Conservation (phyloP, 2,797 vertebrate genomes). For the Sylvilagus floridanus region DNA sequence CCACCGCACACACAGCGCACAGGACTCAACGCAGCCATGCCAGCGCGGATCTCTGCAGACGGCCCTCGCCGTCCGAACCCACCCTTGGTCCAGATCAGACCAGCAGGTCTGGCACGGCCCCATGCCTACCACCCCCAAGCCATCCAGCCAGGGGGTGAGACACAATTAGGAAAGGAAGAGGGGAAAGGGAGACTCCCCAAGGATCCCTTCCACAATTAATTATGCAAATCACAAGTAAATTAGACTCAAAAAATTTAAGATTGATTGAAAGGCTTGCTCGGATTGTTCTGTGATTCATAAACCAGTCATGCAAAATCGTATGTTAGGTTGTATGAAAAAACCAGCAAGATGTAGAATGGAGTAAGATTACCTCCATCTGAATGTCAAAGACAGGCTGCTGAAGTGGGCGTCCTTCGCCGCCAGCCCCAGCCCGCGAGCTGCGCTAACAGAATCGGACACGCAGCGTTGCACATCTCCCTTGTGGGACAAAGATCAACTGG, state of each 20-base stretch:
- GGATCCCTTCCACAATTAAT: conserved; percentile 83
- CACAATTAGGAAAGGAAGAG: conserved; percentile 63
- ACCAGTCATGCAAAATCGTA: conserved; percentile 88
- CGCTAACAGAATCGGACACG: conserved; percentile 91
- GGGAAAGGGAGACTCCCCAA: conserved; percentile 70
- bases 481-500: conserved; percentile 90
- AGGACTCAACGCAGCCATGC: background rate
- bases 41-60: conserved; percentile 56
- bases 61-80: conserved; percentile 17
- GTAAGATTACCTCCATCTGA: conserved; percentile 90
- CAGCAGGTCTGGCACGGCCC: conserved; percentile 18
- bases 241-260: conserved; percentile 84
- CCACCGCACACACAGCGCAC: background rate
- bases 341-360: conserved; percentile 86
- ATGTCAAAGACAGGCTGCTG: conserved; percentile 88
- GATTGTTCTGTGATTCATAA: conserved; percentile 89
- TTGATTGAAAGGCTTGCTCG: conserved; percentile 88
- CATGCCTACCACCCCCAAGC: background rate
- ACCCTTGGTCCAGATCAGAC: background rate
- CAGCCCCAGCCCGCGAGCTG: conserved; percentile 87
- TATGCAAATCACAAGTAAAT: conserved; percentile 86
- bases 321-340: conserved; percentile 86
- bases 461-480: conserved; percentile 91
- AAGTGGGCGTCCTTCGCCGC: conserved; percentile 87
- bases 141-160: conserved; percentile 42